Conservation (phyloP, 2,797 vertebrate genomes). For the Leuciscus waleckii region DNA sequence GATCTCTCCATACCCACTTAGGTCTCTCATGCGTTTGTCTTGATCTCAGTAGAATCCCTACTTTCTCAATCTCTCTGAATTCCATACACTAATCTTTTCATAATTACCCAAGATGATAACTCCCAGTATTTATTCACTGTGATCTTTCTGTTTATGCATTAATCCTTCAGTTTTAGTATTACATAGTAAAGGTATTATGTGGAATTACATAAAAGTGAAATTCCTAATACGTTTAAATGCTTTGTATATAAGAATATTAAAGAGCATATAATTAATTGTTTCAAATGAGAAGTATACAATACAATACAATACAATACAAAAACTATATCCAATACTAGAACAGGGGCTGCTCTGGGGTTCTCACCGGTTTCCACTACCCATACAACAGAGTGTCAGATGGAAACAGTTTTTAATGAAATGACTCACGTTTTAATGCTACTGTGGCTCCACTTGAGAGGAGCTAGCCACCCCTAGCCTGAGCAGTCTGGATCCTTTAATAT, state of each 20-base stretch:
- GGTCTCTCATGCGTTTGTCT: not conserved
- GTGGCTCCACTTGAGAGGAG: constrained; percentile 10
- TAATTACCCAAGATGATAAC: constrained; percentile 33
- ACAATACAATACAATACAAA: not conserved
- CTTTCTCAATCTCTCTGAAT: constrained; percentile 19
- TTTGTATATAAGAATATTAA: not conserved
- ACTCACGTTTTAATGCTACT: constrained; percentile 10
- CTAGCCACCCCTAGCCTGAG: not conserved
- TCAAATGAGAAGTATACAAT: not conserved
- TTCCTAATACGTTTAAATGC: not conserved
- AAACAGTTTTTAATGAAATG: constrained; percentile 25
- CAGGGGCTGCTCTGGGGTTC: not conserved
- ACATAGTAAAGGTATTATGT: constrained; percentile 6
- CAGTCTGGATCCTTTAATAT: constrained; percentile 20
- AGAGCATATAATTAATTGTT: not conserved
- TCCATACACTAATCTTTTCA: constrained; percentile 35
- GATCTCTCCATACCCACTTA: not conserved
- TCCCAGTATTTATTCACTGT: constrained; percentile 34
- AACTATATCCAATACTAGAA: not conserved
- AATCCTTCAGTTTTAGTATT: constrained; percentile 29
- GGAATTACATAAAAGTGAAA: constrained; percentile 23
- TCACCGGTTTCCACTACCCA: not conserved
- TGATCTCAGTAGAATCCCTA: not conserved
- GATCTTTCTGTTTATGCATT: constrained; percentile 25
- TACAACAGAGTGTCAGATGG: constrained; percentile 19